Base-by-base conservation (phyloP, 1,140 invertebrate species). In the Scaptodrosophila lebanonensis region DNA sequence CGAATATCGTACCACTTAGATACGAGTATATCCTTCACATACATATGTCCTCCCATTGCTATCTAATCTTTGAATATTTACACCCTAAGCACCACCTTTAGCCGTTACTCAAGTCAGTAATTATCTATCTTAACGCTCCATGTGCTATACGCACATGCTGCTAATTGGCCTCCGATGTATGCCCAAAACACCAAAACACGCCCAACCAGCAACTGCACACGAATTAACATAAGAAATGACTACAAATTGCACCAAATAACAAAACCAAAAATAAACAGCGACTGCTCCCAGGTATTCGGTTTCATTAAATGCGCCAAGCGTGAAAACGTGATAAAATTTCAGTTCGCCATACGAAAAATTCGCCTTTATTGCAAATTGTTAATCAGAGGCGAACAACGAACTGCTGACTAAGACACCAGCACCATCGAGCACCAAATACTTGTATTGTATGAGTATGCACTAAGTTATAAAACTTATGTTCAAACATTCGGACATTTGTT, bases 311-410 rank as follows among this genome's bases (percentile, higher is more conserved):
- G 71, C 43, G 15, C 35, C 9, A 72, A 69, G 69, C 73, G 75
- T 73, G 75, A 82, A 79, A 79, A 79, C 73, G 73, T 79, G 73
- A 68, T 69, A 79, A 40, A 79, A 79, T 79, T 79, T 65, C 50
- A 52, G 64, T 72, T 65, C 43, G 66, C 54, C 64, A 69, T 73
- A 68, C 54, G 60, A 52, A 33, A 73, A 51, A 47, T 64, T 43
- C 58, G 33, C 48, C n/a, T n/a, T n/a, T n/a, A n/a, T n/a, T n/a
- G n/a, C n/a, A n/a, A n/a, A n/a, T n/a, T n/a, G n/a, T n/a, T n/a
- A n/a, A n/a, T n/a, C n/a, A n/a, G n/a, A n/a, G n/a, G n/a, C n/a
- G n/a, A n/a, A n/a, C n/a, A n/a, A n/a, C n/a, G n/a, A n/a, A n/a
- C n/a, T n/a, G n/a, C n/a, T n/a, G n/a, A n/a, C n/a, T n/a, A n/a